Evolutionary conservation across 2,888 invertebrate species (phyloP).

Genomic region (Meiosimyza decipiens): DNA sequence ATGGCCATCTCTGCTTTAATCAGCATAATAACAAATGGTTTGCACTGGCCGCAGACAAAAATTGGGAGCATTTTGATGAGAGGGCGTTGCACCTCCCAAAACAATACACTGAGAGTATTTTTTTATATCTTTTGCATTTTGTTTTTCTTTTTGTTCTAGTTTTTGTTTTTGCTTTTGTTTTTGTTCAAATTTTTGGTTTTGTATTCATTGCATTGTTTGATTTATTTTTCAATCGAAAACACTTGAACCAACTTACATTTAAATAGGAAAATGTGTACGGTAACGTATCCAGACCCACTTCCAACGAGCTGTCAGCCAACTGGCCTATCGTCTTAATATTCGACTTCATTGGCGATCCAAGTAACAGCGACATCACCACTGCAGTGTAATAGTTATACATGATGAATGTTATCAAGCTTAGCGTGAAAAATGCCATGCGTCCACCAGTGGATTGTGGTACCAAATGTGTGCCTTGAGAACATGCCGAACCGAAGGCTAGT

Average conservation of each 20-base stretch:
- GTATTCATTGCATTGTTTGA: no score
- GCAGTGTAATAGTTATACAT: constrained; percentile 75
- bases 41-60: no score
- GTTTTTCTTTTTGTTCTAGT: no score
- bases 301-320: constrained; percentile 69
- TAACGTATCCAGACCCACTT: constrained; percentile 69
- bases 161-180: no score
- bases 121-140: no score
- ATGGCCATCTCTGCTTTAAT: no score
- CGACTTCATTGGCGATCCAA: constrained; percentile 70
- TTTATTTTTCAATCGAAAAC: no score
- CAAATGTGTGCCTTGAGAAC: constrained; percentile 67
- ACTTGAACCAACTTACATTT: constrained; percentile 51
- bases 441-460: constrained; percentile 67
- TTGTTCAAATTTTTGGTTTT: no score
- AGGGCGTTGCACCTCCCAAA: no score
- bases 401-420: constrained; percentile 65
- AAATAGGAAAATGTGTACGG: constrained; percentile 59
- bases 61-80: no score
- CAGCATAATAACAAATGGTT: no score
- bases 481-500: constrained; percentile 67
- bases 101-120: no score
- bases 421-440: constrained; percentile 56
- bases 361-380: constrained; percentile 73
- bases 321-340: constrained; percentile 69